Evolutionary conservation across 2,888 invertebrate genomes (phyloP).

Genomic region (Aleiodes leptofemur): DNA sequence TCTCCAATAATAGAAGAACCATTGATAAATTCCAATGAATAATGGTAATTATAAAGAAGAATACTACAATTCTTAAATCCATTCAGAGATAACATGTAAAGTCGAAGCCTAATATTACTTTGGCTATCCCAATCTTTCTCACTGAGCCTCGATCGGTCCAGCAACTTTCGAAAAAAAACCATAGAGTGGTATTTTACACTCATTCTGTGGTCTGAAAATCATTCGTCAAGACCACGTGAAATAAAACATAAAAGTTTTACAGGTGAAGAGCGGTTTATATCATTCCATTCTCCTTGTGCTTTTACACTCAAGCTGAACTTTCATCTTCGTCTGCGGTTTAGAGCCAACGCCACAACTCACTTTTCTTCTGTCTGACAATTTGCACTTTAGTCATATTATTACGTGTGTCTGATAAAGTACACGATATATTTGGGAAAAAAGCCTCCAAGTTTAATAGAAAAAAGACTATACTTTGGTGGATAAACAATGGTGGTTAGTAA

Average conservation of each 20-base stretch:
- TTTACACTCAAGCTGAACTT: neutral
- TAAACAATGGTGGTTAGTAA: too few relatives aligned
- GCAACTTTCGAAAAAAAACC: neutral
- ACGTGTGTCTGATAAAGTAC: slow-evolving; percentile 26
- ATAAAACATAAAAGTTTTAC: neutral
- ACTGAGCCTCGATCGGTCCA: slow-evolving; percentile 28
- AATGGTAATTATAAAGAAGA: too few relatives aligned
- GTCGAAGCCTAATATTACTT: slow-evolving; percentile 12
- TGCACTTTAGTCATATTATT: slow-evolving; percentile 32
- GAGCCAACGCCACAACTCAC: slow-evolving; percentile 10
- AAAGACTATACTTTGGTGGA: too few relatives aligned
- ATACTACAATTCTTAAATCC: too few relatives aligned
- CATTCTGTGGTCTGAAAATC: slow-evolving; percentile 22
- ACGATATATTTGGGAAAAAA: neutral
- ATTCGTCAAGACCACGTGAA: neutral
- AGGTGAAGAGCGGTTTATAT: slow-evolving; percentile 29
- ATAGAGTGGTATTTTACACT: neutral
- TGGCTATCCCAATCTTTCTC: slow-evolving; percentile 42
- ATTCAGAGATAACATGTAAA: neutral
- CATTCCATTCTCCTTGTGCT: neutral
- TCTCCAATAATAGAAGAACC: too few relatives aligned
- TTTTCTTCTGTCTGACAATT: slow-evolving; percentile 18
- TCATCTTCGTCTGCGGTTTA: slow-evolving; percentile 27
- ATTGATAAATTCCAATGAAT: too few relatives aligned
- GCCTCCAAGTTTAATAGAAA: slow-evolving; percentile 21